Evolutionary conservation across 2,797 vertebrate genomes (phyloP).

Genomic region (Gymnocypris eckloni): DNA sequence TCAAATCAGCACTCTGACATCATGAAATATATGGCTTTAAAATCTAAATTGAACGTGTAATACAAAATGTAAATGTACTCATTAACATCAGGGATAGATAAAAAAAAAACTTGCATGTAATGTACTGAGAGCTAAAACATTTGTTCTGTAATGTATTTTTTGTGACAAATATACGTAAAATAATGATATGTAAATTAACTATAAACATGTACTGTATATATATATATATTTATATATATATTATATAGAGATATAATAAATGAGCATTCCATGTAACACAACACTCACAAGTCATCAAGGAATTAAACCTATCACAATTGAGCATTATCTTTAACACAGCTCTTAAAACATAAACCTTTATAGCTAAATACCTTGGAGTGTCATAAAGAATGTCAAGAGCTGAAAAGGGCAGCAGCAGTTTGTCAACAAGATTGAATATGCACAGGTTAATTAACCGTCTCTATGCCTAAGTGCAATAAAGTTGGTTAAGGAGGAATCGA

Average conservation of each 20-base stretch:
- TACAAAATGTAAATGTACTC: conserved; percentile 30
- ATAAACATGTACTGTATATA: background rate
- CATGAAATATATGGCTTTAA: conserved; percentile 15
- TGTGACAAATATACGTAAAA: background rate
- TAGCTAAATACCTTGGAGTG: conserved; percentile 8
- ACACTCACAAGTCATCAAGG: background rate
- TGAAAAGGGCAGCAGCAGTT: conserved; percentile 25
- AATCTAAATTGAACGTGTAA: conserved; percentile 21
- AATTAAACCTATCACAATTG: background rate
- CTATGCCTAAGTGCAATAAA: conserved; percentile 41
- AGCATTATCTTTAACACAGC: background rate
- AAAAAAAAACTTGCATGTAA: background rate
- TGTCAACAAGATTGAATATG: conserved; percentile 55
- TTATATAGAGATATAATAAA: background rate
- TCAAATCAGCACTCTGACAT: conserved; percentile 15
- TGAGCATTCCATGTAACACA: background rate
- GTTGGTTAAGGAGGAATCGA: conserved; percentile 49
- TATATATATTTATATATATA: background rate
- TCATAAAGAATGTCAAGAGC: conserved; percentile 30
- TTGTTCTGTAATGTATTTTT: background rate
- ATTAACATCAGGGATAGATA: background rate
- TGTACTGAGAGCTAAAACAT: conserved; percentile 7
- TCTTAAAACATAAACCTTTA: conserved; percentile 19
- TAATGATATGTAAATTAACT: background rate
- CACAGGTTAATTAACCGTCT: conserved; percentile 51